phyloP scores from a whole-genome alignment of 2,113 vertebrate species.

The Hypocryptadius cinnamomeus region DNA sequence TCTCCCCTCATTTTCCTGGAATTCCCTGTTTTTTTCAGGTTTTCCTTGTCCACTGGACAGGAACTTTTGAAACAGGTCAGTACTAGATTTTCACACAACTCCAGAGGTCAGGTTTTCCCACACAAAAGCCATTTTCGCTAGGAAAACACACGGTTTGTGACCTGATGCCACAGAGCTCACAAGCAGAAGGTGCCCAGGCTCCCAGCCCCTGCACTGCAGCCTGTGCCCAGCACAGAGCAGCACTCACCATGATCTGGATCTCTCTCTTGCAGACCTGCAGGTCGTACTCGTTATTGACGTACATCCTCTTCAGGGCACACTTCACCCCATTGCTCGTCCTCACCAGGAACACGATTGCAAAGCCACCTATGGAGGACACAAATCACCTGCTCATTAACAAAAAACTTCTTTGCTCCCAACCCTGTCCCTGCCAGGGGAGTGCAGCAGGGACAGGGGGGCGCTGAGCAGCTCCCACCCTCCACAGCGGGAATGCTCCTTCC shows the following conservation, averaged over 20 bases:
- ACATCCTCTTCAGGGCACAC: slow-evolving; percentile 97
- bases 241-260: slow-evolving; percentile 97
- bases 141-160: fast-evolving
- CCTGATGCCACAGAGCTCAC: no score
- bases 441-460: neutral
- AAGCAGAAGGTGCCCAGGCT: neutral
- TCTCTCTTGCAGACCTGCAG: slow-evolving; percentile 94
- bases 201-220: neutral
- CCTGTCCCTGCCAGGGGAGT: neutral
- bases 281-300: slow-evolving; percentile 95
- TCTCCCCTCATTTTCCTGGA: neutral
- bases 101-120: neutral
- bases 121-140: neutral
- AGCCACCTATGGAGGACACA: slow-evolving; percentile 79
- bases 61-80: neutral
- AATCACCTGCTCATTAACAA: neutral
- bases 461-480: neutral
- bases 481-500: fast-evolving
- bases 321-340: slow-evolving; percentile 89
- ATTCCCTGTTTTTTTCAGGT: neutral
- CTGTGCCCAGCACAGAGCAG: fast-evolving
- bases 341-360: slow-evolving; percentile 95
- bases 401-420: neutral
- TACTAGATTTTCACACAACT: neutral
- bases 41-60: neutral